These are phyloP conservation scores for Drosophila melanica DNA, from an alignment of 1,140 invertebrate genomes.

Conservation along the genomic window DNA sequence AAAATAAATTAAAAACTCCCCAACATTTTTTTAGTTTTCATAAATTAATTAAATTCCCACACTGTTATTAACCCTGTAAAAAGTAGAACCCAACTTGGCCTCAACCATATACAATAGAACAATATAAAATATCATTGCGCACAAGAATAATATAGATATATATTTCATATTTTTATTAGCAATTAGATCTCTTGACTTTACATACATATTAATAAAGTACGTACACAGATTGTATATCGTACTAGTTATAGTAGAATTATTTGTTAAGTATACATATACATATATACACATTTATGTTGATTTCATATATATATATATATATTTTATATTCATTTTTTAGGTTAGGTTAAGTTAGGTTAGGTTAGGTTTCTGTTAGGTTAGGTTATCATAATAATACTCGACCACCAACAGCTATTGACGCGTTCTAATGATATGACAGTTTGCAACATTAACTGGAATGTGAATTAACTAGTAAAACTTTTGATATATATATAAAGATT, in stretches of 20 bases:
- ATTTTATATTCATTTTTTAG: conserved; percentile 2
- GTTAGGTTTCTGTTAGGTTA: conserved; percentile 11
- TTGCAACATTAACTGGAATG: conserved; percentile 15
- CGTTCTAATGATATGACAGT: conserved; percentile 52
- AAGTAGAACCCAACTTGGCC: not conserved
- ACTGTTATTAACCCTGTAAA: not conserved
- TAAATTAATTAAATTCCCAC: too few species aligned
- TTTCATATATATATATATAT: conserved; percentile 14
- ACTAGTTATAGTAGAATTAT: conserved; percentile 25
- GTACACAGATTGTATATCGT: conserved; percentile 7
- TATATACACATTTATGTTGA: conserved; percentile 52
- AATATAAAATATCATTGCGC: conserved; percentile 23
- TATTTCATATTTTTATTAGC: conserved; percentile 44
- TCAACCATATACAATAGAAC: not conserved
- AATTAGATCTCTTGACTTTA: conserved; percentile 21
- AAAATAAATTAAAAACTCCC: too few species aligned
- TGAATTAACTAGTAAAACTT: conserved; percentile 36
- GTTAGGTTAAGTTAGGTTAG: conserved; percentile 15
- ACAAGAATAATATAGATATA: conserved; percentile 36
- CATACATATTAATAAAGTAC: conserved; percentile 1
- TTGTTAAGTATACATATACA: conserved; percentile 49
- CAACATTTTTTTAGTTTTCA: too few species aligned
- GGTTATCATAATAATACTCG: conserved; percentile 35
- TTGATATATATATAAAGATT: conserved; percentile 45
- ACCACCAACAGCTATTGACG: conserved; percentile 47